A percentile compares a stretch with the other conserved stretches of the same genome.
phyloP scores from a whole-genome alignment of 37 sponge, comb jelly and placozoan genomes.

The Lycopodina hypogea region DNA sequence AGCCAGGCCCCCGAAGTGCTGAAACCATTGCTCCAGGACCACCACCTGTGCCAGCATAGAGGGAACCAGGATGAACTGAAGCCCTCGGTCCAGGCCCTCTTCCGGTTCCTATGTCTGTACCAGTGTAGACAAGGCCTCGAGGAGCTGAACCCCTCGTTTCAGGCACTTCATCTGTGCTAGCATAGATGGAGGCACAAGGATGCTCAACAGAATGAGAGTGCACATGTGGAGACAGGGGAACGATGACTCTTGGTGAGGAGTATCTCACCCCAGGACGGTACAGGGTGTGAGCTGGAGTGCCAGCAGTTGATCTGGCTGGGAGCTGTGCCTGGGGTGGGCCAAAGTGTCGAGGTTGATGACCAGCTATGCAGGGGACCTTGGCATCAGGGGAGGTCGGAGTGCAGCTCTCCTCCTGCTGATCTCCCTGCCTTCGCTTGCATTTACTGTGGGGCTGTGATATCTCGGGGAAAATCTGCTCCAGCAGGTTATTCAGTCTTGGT shows the following conservation, averaged over 20 bases:
- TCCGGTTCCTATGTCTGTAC: too few species aligned
- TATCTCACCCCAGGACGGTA: neutral
- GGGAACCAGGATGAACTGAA: too few species aligned
- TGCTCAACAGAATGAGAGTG: neutral
- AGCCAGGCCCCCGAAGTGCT: too few species aligned
- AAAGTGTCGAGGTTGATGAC: neutral
- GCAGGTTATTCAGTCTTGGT: constrained; percentile 41
- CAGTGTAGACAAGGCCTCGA: too few species aligned
- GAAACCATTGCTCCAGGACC: too few species aligned
- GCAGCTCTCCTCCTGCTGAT: neutral
- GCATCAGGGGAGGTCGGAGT: neutral
- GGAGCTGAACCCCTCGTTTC: too few species aligned
- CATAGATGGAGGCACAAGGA: neutral
- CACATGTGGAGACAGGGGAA: neutral
- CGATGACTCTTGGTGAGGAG: neutral
- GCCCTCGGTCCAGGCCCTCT: too few species aligned
- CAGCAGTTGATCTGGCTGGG: neutral
- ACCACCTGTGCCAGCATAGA: too few species aligned
- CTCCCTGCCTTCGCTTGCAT: constrained; percentile 22
- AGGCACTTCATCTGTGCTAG: neutral
- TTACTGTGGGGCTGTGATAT: constrained; percentile 41
- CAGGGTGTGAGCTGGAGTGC: neutral
- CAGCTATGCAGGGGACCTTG: constrained; percentile 6
- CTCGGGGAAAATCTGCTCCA: constrained; percentile 58
- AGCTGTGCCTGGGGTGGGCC: neutral